Conservation (phyloP, 1,140 invertebrate species). For the Leucophenga varia region DNA sequence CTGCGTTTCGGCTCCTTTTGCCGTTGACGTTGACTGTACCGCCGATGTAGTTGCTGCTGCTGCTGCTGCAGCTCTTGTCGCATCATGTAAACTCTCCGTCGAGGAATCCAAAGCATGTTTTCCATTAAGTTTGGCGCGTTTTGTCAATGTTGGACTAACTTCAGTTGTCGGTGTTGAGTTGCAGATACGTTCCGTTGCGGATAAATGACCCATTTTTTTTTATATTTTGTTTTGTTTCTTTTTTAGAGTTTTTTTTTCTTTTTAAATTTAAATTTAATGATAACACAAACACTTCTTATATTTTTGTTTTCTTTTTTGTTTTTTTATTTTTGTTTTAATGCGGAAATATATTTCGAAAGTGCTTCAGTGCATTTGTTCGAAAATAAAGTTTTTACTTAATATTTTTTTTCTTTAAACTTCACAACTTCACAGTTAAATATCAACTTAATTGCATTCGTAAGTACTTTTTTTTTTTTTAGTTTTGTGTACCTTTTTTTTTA, state of each 20-base stretch:
- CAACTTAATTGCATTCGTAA: too few species aligned
- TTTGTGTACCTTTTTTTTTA: too few species aligned
- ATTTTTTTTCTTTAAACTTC: conserved; percentile 21
- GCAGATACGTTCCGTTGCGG: conserved; percentile 42
- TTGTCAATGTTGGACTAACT: conserved; percentile 26
- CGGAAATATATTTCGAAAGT: conserved; percentile 39
- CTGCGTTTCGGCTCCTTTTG: not conserved
- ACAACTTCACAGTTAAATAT: conserved; percentile 29
- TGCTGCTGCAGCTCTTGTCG: conserved; percentile 17
- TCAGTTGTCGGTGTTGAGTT: conserved; percentile 31
- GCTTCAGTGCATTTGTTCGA: too few species aligned
- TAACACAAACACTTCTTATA: not conserved
- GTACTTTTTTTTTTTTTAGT: too few species aligned
- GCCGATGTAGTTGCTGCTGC: not conserved
- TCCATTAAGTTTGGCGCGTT: conserved; percentile 27
- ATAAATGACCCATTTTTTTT: conserved; percentile 47
- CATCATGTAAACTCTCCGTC: too few species aligned
- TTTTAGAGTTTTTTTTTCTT: conserved; percentile 3
- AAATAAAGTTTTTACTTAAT: too few species aligned
- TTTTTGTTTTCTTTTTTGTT: too few species aligned
- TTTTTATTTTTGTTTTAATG: conserved; percentile 9
- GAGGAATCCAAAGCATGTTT: conserved; percentile 33
- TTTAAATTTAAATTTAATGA: too few species aligned
- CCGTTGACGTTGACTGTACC: not conserved
- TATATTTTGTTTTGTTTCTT: not conserved